These are phyloP conservation scores for Abramis brama DNA, from an alignment of 2,113 vertebrate species.

Conservation along the genomic window DNA sequence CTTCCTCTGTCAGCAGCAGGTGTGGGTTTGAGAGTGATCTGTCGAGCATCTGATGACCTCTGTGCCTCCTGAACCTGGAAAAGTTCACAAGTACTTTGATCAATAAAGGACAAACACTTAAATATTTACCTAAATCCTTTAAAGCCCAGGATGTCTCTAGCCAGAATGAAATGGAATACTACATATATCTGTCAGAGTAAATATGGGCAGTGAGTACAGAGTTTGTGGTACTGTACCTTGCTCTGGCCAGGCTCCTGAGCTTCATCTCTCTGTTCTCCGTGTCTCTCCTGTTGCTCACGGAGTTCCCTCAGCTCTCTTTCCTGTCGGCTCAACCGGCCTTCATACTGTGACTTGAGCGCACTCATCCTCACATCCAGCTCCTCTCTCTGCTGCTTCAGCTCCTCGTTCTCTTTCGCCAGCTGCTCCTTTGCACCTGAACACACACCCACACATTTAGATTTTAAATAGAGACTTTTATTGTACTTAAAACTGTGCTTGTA, in stretches of 20 bases:
- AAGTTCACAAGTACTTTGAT: neutral
- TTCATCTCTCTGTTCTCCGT: slow-evolving; percentile 92
- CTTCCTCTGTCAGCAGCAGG: slow-evolving; percentile 92
- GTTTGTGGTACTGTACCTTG: slow-evolving; percentile 77
- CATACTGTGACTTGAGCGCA: slow-evolving; percentile 93
- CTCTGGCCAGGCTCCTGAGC: slow-evolving; percentile 84
- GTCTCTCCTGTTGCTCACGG: slow-evolving; percentile 92
- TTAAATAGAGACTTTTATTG: too few relatives aligned
- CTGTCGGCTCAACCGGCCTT: slow-evolving; percentile 89
- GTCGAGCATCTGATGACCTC: slow-evolving; percentile 81
- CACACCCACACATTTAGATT: neutral
- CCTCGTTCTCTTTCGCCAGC: slow-evolving; percentile 89
- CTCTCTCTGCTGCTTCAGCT: slow-evolving; percentile 90
- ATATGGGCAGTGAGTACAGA: neutral
- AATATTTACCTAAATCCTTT: neutral
- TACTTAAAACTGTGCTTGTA: too few relatives aligned
- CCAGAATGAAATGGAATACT: neutral
- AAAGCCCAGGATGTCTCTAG: neutral
- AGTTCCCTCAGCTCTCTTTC: slow-evolving; percentile 87
- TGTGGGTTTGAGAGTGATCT: slow-evolving; percentile 91
- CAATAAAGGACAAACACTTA: neutral
- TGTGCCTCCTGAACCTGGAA: slow-evolving; percentile 80
- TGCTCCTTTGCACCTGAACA: slow-evolving; percentile 86
- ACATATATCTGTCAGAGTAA: neutral
- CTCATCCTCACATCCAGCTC: slow-evolving; percentile 93